A percentile compares a stretch with the other conserved stretches of the same genome.
Evolutionary conservation across 2,113 vertebrate genomes (phyloP).

Genomic region (Xiphophorus maculatus): DNA sequence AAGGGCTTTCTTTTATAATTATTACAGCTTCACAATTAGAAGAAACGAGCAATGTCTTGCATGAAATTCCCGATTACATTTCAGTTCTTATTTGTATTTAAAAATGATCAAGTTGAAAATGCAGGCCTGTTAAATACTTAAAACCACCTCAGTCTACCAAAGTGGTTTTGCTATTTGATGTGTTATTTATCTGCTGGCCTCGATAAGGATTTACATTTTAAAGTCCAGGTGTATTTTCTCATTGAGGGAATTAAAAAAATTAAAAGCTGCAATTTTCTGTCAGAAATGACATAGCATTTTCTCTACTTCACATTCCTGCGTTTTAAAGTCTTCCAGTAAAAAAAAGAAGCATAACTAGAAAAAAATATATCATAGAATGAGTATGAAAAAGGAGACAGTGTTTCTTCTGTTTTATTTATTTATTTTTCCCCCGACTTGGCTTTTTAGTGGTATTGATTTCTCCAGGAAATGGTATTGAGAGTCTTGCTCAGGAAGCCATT

Average conservation of each 20-base stretch:
- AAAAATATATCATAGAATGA: conserved; percentile 27
- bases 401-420: conserved; percentile 9
- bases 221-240: background rate
- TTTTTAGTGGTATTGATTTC: conserved; percentile 86
- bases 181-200: conserved; percentile 19
- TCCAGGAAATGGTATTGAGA: conserved; percentile 83
- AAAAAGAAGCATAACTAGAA: background rate
- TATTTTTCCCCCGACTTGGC: conserved; percentile 30
- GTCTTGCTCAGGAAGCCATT: conserved; percentile 84
- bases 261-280: background rate
- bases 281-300: background rate
- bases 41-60: background rate
- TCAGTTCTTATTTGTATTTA: background rate
- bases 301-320: background rate
- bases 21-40: background rate
- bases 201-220: background rate
- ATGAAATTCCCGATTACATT: background rate
- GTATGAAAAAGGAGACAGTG: conserved; percentile 33
- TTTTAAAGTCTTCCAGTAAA: background rate
- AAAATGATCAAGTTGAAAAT: background rate
- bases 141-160: background rate
- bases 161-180: background rate
- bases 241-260: background rate
- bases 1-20: background rate
- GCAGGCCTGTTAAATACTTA: background rate